phyloP scores from a whole-genome alignment of 1,140 invertebrate genomes.

The Hestina assimilis region DNA sequence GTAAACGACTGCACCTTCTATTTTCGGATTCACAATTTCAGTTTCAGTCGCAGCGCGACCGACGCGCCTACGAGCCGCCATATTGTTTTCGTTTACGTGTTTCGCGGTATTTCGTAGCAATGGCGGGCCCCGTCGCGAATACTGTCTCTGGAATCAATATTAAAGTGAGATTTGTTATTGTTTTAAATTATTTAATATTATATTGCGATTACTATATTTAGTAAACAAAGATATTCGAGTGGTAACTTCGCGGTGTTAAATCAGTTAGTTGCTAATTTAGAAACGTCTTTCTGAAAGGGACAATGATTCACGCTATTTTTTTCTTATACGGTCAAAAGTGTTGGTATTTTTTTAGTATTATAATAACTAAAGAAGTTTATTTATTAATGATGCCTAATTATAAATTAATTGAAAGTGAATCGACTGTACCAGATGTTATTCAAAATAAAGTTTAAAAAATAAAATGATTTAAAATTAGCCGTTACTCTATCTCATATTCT shows the following conservation, averaged over 20 bases:
- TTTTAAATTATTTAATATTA: not conserved
- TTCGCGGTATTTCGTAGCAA: constrained; percentile 33
- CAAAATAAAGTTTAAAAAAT: too few relatives aligned
- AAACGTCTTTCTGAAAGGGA: constrained; percentile 15
- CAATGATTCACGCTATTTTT: not conserved
- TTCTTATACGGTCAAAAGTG: not conserved
- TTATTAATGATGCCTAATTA: too few relatives aligned
- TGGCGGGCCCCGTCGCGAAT: constrained; percentile 47
- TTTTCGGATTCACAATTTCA: constrained; percentile 69
- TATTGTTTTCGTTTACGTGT: constrained; percentile 30
- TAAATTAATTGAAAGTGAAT: too few relatives aligned
- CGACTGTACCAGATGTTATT: too few relatives aligned
- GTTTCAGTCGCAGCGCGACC: constrained; percentile 58
- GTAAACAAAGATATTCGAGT: not conserved
- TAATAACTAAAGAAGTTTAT: too few relatives aligned
- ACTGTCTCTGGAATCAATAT: constrained; percentile 65
- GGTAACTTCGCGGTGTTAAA: not conserved
- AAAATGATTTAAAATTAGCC: too few relatives aligned
- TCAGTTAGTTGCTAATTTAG: constrained; percentile 17
- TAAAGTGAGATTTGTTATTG: constrained; percentile 52
- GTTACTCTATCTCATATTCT: too few relatives aligned
- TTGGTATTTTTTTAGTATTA: not conserved
- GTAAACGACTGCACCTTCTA: constrained; percentile 52
- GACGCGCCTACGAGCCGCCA: constrained; percentile 58
- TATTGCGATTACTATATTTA: not conserved